Evolutionary conservation across 1,140 invertebrate genomes (phyloP), one percentile per base, ranked within the genome.

Genomic region (Hyles vespertilio): DNA sequence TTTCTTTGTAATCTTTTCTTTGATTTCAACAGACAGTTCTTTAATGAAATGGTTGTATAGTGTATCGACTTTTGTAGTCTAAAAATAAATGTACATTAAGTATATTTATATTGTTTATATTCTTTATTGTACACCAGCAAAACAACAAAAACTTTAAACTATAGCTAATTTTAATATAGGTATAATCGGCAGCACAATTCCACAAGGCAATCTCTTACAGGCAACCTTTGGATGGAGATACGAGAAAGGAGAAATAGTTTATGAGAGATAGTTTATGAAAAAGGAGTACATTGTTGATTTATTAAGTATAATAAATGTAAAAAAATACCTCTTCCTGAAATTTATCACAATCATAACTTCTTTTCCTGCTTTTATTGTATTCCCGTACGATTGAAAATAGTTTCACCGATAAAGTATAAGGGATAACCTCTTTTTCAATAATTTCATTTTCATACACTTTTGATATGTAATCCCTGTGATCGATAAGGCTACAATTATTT

Each of bases 381-480:
- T 69, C 48, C 46, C 58, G 47, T 10, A 56, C 50, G 44, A 83
- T 74, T 49, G 50, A 69, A 72, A 83, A 83, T 32, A 83, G 48
- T 22, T 70, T 69, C 11, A 51, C 9, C 56, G 52, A 59, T 10
- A 81, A 8, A 40, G 40, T 61, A 49, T 59, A 68, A 32, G 59
- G 52, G 10, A 50, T 22, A n/a, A 3, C 48, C 11, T 51, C 43
- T 49, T 61, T 58, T 22, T 54, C 51, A 60, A 50, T 51, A 4
- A 32, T 32, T 33, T 76, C 59, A 49, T 65, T 65, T 61, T 66
- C 52, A 51, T 74, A 83, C 5, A 80, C 43, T 36, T 66, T 70
- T 4, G 52, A 56, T 22, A 79, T 56, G 64, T 63, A 79, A 9
- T 75, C 60, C 33, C 53, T 67, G 58, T 84, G 79, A 64, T 81